phyloP scores from a whole-genome alignment of 1,140 invertebrate genomes.

The Calosoma granatense region DNA sequence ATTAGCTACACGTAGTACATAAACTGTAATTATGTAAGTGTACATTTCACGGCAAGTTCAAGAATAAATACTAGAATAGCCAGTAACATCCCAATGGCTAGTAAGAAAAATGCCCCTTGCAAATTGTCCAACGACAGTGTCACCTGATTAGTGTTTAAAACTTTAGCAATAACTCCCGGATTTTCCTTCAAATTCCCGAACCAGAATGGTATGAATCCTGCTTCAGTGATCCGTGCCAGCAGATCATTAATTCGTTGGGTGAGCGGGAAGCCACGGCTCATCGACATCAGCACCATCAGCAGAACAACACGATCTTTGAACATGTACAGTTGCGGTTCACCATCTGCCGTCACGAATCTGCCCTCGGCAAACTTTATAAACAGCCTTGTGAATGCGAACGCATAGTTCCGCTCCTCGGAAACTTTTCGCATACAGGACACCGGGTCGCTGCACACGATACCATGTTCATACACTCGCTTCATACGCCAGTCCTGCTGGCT shows the following conservation, averaged over 20 bases:
- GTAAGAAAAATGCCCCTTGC: background rate
- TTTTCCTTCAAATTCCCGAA: background rate
- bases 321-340: conserved; percentile 16
- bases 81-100: background rate
- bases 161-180: background rate
- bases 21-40: too few relatives aligned
- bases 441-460: conserved; percentile 12
- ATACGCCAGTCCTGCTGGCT: conserved; percentile 11
- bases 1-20: too few relatives aligned
- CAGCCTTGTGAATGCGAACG: background rate
- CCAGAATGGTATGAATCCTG: conserved; percentile 13
- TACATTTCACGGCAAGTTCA: too few relatives aligned
- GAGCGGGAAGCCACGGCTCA: conserved; percentile 20
- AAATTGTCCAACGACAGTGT: background rate
- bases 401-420: background rate
- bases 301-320: conserved; percentile 16
- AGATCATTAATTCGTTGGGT: conserved; percentile 15
- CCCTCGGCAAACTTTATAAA: conserved; percentile 16
- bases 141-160: background rate
- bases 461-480: conserved; percentile 11
- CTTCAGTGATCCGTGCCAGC: conserved; percentile 13
- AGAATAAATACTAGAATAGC: background rate
- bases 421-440: conserved; percentile 12
- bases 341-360: conserved; percentile 13
- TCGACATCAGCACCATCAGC: conserved; percentile 17